These are phyloP conservation scores for Brachyopa scutellaris DNA, from an alignment of 2,888 invertebrate genomes.

Conservation along the genomic window DNA sequence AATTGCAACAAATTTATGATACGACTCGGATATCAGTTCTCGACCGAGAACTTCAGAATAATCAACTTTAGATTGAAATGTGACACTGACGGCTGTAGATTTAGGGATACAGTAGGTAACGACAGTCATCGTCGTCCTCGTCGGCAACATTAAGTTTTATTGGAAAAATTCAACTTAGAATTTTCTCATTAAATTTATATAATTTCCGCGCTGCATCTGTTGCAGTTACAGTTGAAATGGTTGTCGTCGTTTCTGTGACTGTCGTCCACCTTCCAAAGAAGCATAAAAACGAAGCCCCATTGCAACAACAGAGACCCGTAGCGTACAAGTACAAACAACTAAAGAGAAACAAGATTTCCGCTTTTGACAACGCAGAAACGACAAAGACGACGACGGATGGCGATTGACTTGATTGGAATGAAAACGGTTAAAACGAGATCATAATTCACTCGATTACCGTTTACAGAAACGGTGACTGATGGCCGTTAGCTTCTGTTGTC, in stretches of 20 bases:
- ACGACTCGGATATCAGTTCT: constrained; percentile 18
- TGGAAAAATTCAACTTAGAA: constrained; percentile 57
- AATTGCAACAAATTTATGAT: constrained; percentile 40
- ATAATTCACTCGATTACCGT: constrained; percentile 72
- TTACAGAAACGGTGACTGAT: constrained; percentile 57
- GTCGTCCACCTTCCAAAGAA: too few species aligned
- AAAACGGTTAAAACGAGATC: constrained; percentile 71
- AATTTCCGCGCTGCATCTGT: constrained; percentile 52
- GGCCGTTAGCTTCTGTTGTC: constrained; percentile 52
- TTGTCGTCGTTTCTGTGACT: constrained; percentile 10
- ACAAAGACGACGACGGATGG: constrained; percentile 21
- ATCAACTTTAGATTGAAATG: constrained; percentile 49
- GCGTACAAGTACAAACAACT: neutral
- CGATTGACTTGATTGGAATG: constrained; percentile 68
- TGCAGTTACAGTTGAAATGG: constrained; percentile 6
- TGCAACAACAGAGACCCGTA: constrained; percentile 7
- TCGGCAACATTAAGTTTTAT: constrained; percentile 40
- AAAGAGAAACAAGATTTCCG: constrained; percentile 51
- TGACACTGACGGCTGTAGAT: constrained; percentile 37
- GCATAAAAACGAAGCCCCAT: neutral
- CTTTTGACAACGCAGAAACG: constrained; percentile 30
- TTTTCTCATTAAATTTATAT: constrained; percentile 68
- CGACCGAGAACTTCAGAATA: constrained; percentile 23
- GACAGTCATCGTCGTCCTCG: neutral
- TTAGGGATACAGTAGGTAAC: constrained; percentile 42